Conservation (phyloP, 2,113 vertebrate species). For the Psephotus haematonotus region DNA sequence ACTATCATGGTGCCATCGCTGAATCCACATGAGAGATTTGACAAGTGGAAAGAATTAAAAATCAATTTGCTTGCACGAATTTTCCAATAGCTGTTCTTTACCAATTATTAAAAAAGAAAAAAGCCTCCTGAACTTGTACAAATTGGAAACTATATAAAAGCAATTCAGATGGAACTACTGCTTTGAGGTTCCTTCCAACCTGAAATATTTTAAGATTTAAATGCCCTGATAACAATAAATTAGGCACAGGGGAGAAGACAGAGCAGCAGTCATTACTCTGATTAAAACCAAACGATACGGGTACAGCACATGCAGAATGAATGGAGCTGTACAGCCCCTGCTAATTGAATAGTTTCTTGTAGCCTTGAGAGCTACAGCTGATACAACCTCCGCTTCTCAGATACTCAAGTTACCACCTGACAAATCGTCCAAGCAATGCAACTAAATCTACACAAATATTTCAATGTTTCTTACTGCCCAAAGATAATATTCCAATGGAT, state of each 20-base stretch:
- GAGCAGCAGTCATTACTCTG: neutral
- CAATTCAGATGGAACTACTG: neutral
- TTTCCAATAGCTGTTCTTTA: conserved; percentile 10
- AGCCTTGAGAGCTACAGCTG: neutral
- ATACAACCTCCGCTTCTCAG: neutral
- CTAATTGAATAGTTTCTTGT: neutral
- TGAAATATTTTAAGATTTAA: neutral
- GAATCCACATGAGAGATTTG: neutral
- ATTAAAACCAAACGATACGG: neutral
- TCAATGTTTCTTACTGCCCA: neutral
- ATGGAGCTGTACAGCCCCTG: neutral
- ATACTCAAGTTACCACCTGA: neutral
- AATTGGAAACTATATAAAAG: neutral
- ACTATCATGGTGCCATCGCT: neutral
- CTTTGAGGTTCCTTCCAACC: neutral
- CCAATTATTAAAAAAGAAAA: neutral
- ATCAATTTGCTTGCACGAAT: neutral
- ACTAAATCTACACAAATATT: neutral
- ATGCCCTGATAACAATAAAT: neutral
- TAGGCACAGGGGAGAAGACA: neutral
- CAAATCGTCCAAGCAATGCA: neutral
- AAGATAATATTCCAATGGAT: neutral
- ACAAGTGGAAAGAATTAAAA: conserved; percentile 37
- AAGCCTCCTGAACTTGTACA: neutral
- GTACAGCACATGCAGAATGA: neutral